These are phyloP conservation scores for Zapus hudsonius DNA, from an alignment of 2,113 vertebrate genomes.

Conservation along the genomic window DNA sequence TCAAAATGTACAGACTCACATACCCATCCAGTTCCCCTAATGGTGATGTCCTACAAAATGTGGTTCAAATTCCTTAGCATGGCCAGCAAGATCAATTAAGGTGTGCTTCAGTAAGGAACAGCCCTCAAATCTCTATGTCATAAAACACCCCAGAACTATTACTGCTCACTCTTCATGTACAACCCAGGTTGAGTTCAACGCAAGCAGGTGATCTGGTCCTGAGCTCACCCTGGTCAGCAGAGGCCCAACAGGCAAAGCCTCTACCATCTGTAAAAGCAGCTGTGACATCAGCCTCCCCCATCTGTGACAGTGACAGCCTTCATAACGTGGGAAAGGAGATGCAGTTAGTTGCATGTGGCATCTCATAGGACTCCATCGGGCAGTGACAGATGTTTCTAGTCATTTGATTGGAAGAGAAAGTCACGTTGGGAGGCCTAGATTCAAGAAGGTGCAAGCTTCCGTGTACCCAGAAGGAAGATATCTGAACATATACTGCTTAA, in stretches of 20 bases:
- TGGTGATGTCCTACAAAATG: background rate
- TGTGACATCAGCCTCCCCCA: too few relatives aligned
- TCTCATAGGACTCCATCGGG: background rate
- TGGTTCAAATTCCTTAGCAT: background rate
- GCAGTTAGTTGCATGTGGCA: rapidly evolving
- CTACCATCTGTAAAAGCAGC: background rate
- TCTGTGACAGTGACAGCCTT: background rate
- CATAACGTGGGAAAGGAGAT: background rate
- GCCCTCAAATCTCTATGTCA: background rate
- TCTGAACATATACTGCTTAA: background rate
- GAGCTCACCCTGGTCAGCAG: rapidly evolving
- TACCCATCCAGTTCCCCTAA: too few relatives aligned
- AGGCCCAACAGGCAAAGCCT: too few relatives aligned
- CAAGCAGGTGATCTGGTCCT: too few relatives aligned
- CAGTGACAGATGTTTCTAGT: background rate
- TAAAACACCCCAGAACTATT: background rate
- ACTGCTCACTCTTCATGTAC: background rate
- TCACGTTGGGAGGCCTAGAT: too few relatives aligned
- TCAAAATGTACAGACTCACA: background rate
- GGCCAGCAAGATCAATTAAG: background rate
- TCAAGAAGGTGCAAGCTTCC: background rate
- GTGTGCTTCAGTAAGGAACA: background rate
- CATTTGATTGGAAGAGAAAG: background rate
- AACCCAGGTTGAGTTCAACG: background rate
- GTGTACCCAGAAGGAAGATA: background rate